Base-by-base conservation (phyloP, 1,140 invertebrate species). In the Ephestia elutella region DNA sequence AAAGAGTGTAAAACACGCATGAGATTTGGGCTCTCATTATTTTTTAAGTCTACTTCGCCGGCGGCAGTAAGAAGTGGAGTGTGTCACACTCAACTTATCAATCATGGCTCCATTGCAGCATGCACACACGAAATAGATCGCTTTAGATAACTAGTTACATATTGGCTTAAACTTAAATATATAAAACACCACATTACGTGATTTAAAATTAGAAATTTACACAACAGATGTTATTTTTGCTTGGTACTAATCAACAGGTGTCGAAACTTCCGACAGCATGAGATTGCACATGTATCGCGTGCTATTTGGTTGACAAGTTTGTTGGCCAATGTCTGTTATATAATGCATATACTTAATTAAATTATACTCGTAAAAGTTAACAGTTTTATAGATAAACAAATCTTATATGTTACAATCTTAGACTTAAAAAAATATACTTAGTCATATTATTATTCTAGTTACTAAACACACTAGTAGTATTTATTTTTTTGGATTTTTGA, bases 191-290 rank as follows among this genome's bases (percentile, higher is more conserved):
- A 59, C 56, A 68, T 75, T 68, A 32, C 30, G 9, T 7, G 30
- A 32, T 32, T 32, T 28, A 32, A 11, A 32, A 7, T 1, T 32
- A 32, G 8, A 32, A 70, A 80, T 85, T 82, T 75, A 73, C 69
- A 81, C 74, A 75, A 75, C 66, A 63, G 57, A 54, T 73, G 60
- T 70, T 71, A 73, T 76, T 68, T 60, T 69, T 58, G 51, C 53
- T 62, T n/a, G n/a, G n/a, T 48, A 63, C 62, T 66, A 66, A 64
- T 64, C 66, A 66, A 44, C 59, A 51, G 53, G 65, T 87, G 81
- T 75, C 64, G 82, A 84, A 84, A 87, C 78, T 78, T 84, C 83
- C 80, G 73, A 78, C 71, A 71, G 65, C 66, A 83, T 83, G 68
- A 75, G 65, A 44, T n/a, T 53, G 50, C 19, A 53, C 78, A 75